These are phyloP conservation scores for Perca flavescens DNA, from an alignment of 2,113 vertebrate genomes.

Conservation along the genomic window DNA sequence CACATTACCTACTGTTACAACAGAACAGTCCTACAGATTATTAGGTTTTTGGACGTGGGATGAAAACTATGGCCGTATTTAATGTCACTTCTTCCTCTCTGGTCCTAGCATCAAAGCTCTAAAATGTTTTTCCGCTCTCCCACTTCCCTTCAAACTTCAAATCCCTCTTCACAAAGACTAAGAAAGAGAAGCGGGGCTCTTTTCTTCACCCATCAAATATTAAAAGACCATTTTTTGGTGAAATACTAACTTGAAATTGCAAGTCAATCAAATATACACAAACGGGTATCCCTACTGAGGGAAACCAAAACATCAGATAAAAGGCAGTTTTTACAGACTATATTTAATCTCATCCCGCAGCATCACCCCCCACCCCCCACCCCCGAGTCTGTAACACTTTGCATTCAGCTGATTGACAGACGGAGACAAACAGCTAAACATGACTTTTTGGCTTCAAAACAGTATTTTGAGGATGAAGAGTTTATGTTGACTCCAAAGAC, in stretches of 20 bases:
- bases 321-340: constrained; percentile 31
- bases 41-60: neutral
- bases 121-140: constrained; percentile 17
- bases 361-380: neutral
- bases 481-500: neutral
- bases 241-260: constrained; percentile 42
- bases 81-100: constrained; percentile 1
- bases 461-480: neutral
- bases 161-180: constrained; percentile 26
- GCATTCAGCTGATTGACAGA: constrained; percentile 27
- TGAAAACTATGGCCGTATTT: neutral
- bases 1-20: neutral
- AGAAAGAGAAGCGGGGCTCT: constrained; percentile 16
- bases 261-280: constrained; percentile 55
- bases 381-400: neutral
- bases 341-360: constrained; percentile 40
- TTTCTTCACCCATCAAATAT: constrained; percentile 56
- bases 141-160: constrained; percentile 16
- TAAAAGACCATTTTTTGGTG: constrained; percentile 37
- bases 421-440: constrained; percentile 25
- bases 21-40: neutral
- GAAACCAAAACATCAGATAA: constrained; percentile 47
- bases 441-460: neutral
- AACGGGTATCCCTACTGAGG: constrained; percentile 21
- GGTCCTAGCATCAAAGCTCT: neutral